Percentiles rank a stretch among this genome's conserved stretches.
These are phyloP conservation scores for Turdus rufiventris DNA, from an alignment of 2,113 vertebrate genomes.

Conservation along the genomic window DNA sequence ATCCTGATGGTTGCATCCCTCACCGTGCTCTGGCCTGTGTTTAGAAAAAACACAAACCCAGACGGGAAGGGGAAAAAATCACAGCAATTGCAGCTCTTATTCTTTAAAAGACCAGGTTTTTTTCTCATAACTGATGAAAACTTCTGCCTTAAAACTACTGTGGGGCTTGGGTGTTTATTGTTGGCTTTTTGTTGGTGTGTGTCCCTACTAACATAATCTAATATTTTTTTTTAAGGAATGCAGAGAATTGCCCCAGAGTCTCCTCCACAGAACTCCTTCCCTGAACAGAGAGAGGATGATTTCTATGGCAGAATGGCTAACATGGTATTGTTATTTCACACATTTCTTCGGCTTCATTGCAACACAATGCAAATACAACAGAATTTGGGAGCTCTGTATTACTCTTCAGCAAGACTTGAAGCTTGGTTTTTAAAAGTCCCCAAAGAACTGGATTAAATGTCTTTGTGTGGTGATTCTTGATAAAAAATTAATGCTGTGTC, in stretches of 20 bases:
- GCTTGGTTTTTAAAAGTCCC: neutral
- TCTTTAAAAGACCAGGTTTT: neutral
- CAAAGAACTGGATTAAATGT: neutral
- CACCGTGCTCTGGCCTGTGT: neutral
- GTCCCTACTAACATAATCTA: neutral
- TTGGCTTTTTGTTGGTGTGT: neutral
- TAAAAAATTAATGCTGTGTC: neutral
- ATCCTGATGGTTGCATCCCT: neutral
- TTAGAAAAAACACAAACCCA: neutral
- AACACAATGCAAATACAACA: neutral
- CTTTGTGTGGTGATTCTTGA: neutral
- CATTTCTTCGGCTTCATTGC: neutral
- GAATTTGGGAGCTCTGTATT: neutral
- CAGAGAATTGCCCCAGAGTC: slow-evolving; percentile 11
- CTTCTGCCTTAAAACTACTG: accelerated
- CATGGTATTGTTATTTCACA: slow-evolving; percentile 72
- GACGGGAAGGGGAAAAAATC: neutral
- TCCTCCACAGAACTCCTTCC: slow-evolving; percentile 56
- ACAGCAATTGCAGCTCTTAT: neutral
- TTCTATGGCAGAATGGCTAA: slow-evolving; percentile 81
- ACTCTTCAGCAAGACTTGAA: neutral
- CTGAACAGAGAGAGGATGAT: slow-evolving; percentile 76
- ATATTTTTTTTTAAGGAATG: neutral
- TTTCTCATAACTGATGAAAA: neutral
- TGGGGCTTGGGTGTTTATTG: neutral